Base-by-base conservation (phyloP, 2,113 vertebrate species). In the Calidris pygmaea region DNA sequence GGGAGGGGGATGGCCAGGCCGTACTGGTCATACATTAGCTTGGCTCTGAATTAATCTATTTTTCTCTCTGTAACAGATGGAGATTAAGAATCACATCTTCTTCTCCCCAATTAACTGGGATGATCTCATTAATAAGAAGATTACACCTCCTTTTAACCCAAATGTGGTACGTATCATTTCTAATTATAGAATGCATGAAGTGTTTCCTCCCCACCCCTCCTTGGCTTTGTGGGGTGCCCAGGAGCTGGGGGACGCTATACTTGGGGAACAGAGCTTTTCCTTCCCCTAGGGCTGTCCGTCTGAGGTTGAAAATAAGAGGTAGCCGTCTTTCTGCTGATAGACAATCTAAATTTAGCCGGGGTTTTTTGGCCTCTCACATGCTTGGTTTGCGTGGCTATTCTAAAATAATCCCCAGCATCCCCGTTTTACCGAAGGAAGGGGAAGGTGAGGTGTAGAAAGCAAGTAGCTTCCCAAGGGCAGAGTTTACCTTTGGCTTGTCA, bases 81-180 rank as follows among this genome's bases (percentile, higher is more conserved):
- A 99, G 98, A 99, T 99, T 97, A 99, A 99, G 98, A 99, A 97
- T 98, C 99, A 99, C 93, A 96, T 99, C 86, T 99, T 99, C 98
- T 99, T 99, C 98, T 99, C 99, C 32, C 98, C 99, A 81, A 99
- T 99, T 97, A 99, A 99, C 98, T 99, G 99, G 99, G 99, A 99
- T 89, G 99, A 99, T 96, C 99, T 99, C 94, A 99, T 99, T 95
- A 98, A 99, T 97, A 99, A 99, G 98, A 99, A 99, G 98, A 99
- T 99, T 97, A 99, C 98, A 32, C 99, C 99, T 53, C 99, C 99
- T 92, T 99, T 99, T 98, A 99, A 99, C 98, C 99, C 99, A 93
- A 99, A 99, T 83, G 99, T 99, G 99, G 99, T 99, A 98, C 5
- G 99, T 98, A 94, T 96, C 48, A 17, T 58, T 93, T 94, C 87